Evolutionary conservation across 2,113 vertebrate genomes (phyloP).

Genomic region (Stigmatopora nigra): DNA sequence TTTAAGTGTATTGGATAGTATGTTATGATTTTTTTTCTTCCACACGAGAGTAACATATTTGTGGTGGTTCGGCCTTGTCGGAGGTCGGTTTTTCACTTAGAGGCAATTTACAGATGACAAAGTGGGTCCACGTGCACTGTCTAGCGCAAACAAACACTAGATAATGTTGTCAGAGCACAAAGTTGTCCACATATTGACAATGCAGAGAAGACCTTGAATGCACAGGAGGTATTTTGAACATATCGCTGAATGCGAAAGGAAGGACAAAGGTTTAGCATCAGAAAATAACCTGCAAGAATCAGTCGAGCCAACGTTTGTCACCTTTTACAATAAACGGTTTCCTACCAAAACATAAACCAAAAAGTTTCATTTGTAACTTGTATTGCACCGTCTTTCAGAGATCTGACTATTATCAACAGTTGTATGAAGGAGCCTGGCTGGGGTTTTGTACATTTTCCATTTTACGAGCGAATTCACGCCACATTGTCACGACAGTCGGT

Average conservation of each 20-base stretch:
- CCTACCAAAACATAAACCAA: constrained; percentile 1
- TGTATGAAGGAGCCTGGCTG: background rate
- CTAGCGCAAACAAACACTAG: background rate
- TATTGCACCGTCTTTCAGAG: background rate
- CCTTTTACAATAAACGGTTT: background rate
- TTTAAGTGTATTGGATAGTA: background rate
- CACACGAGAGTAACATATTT: background rate
- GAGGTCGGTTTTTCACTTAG: background rate
- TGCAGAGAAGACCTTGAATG: constrained; percentile 5
- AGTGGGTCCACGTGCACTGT: background rate
- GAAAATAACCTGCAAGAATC: background rate
- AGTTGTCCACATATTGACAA: background rate
- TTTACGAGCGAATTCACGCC: background rate
- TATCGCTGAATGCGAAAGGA: background rate
- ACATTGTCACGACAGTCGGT: background rate
- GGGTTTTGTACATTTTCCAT: constrained; percentile 12
- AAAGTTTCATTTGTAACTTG: background rate
- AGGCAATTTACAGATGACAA: background rate
- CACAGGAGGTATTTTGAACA: constrained; percentile 25
- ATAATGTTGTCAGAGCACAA: background rate
- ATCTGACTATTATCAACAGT: background rate
- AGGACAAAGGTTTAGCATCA: constrained; percentile 4
- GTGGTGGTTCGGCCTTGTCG: background rate
- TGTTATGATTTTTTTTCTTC: background rate
- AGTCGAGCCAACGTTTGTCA: background rate